phyloP scores from a whole-genome alignment of 2,888 invertebrate genomes.

The Spicauda simplicius region DNA sequence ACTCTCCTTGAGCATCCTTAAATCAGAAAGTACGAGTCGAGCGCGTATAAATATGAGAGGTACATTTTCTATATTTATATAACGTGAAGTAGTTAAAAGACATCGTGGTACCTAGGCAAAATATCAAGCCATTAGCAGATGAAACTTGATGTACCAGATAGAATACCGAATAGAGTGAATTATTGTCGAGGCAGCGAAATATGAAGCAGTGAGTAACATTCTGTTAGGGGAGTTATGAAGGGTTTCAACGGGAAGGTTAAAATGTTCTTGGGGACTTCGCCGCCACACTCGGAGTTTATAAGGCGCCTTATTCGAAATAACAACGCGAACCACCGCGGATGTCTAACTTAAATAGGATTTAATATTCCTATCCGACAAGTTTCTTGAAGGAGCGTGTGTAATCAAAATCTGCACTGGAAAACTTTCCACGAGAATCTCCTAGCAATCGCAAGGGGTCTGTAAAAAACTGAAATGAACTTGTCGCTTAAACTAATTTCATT shows the following conservation, averaged over 20 bases:
- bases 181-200: constrained; percentile 50
- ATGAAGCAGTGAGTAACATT: constrained; percentile 53
- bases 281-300: constrained; percentile 67
- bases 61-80: constrained; percentile 1
- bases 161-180: constrained; percentile 48
- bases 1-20: constrained; percentile 59
- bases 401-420: constrained; percentile 81
- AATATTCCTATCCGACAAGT: constrained; percentile 82
- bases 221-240: constrained; percentile 52
- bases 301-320: constrained; percentile 82
- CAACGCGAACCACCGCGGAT: constrained; percentile 76
- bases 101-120: constrained; percentile 48
- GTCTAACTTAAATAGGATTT: constrained; percentile 85
- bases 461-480: constrained; percentile 83
- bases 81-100: constrained; percentile 42
- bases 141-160: constrained; percentile 46
- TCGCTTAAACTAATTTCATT: constrained; percentile 84
- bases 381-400: constrained; percentile 82
- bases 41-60: constrained; percentile 37
- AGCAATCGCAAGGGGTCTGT: constrained; percentile 76
- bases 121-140: constrained; percentile 54
- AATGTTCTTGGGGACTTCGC: constrained; percentile 62
- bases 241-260: constrained; percentile 59
- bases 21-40: constrained; percentile 45
- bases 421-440: constrained; percentile 73